These are phyloP conservation scores for Oreocharis arfaki DNA, from an alignment of 2,113 vertebrate species.

Conservation along the genomic window DNA sequence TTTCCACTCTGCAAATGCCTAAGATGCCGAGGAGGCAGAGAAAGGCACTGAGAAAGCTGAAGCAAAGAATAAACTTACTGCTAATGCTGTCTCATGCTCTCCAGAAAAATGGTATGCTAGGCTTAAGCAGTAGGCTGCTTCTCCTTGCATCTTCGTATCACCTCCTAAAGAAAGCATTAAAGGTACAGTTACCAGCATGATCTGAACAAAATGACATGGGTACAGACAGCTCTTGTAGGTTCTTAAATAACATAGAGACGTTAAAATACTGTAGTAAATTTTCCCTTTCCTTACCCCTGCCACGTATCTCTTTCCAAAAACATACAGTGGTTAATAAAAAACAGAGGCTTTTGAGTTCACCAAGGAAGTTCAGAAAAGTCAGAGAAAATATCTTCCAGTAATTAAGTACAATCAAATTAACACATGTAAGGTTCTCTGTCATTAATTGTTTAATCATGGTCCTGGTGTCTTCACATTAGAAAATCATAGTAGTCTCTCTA, in stretches of 20 bases:
- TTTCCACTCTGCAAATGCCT: neutral
- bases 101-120: slow-evolving; percentile 71
- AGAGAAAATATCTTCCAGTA: neutral
- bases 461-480: neutral
- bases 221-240: neutral
- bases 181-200: neutral
- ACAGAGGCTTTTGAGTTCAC: neutral
- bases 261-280: neutral
- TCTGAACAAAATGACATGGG: neutral
- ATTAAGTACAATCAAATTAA: neutral
- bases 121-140: slow-evolving; percentile 77
- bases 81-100: slow-evolving; percentile 68
- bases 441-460: neutral
- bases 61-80: slow-evolving; percentile 65
- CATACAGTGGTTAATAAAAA: neutral
- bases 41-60: neutral
- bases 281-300: neutral
- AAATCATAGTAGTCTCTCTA: neutral
- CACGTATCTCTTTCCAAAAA: neutral
- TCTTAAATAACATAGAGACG: neutral
- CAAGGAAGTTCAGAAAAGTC: neutral
- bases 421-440: neutral
- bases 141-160: slow-evolving; percentile 71
- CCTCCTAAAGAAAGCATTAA: slow-evolving; percentile 57
- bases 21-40: neutral